These are phyloP conservation scores for Antidorcas marsupialis DNA, from an alignment of 2,113 vertebrate genomes.

Conservation along the genomic window DNA sequence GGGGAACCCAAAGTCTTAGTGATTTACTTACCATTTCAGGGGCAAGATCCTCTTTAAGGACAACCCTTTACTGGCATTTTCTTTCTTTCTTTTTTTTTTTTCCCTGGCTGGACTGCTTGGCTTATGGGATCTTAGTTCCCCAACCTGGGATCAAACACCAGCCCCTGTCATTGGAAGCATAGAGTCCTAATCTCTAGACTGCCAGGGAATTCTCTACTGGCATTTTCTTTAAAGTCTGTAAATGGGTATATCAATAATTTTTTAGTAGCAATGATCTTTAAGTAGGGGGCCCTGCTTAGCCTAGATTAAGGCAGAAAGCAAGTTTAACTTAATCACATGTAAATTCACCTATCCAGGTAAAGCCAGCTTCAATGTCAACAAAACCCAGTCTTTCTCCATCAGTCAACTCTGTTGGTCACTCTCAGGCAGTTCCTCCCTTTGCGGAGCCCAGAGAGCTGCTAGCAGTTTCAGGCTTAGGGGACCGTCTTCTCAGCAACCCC, in stretches of 20 bases:
- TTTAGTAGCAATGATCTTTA: background rate
- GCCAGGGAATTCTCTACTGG: background rate
- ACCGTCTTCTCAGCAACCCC: background rate
- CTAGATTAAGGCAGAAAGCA: background rate
- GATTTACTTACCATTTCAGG: background rate
- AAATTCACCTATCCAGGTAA: background rate
- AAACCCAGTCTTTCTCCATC: background rate
- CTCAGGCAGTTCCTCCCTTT: background rate
- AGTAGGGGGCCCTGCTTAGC: background rate
- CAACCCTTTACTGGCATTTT: background rate
- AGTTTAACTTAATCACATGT: background rate
- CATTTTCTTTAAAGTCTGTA: background rate
- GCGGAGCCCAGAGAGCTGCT: background rate
- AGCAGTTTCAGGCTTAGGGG: background rate
- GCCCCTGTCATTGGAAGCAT: background rate
- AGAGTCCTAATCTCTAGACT: background rate
- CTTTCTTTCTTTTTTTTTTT: background rate
- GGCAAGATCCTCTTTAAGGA: background rate
- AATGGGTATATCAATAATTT: background rate
- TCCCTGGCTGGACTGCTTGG: background rate
- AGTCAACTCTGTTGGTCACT: background rate
- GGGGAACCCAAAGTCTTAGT: background rate
- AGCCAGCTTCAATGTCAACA: background rate
- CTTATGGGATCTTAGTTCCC: background rate
- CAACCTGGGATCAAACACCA: background rate